A percentile compares a stretch with the other conserved stretches of the same genome.
Conservation (phyloP, 2,888 invertebrate genomes). For the Apotomis betuletana region DNA sequence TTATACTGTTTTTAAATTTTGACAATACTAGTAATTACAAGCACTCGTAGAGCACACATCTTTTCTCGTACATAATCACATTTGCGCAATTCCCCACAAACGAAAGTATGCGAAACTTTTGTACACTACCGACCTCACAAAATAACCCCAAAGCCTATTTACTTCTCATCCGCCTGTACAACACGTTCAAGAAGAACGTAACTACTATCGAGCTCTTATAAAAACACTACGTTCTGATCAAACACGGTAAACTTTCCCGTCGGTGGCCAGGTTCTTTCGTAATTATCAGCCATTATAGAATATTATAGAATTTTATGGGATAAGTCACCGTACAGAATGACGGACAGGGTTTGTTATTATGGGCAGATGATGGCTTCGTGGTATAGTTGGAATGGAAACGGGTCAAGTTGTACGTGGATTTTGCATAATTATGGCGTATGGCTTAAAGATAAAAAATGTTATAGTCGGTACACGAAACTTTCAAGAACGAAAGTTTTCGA, state of each 20-base stretch:
- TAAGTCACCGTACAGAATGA: constrained; percentile 43
- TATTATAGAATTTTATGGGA: constrained; percentile 56
- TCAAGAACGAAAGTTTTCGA: too few species aligned
- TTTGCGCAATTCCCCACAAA: too few species aligned
- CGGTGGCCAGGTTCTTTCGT: constrained; percentile 59
- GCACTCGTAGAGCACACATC: too few species aligned
- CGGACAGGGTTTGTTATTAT: constrained; percentile 15
- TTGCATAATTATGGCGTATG: constrained; percentile 5
- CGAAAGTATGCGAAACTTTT: background rate
- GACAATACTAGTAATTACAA: too few species aligned
- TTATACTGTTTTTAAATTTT: too few species aligned
- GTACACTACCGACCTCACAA: background rate
- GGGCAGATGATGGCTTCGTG: constrained; percentile 20
- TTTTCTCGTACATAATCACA: too few species aligned
- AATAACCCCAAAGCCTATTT: constrained; percentile 18
- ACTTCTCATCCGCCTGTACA: constrained; percentile 7
- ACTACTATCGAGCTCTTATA: background rate
- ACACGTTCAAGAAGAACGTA: background rate
- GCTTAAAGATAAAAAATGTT: too few species aligned
- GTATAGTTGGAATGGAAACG: constrained; percentile 21
- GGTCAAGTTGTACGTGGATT: constrained; percentile 6
- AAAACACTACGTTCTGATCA: constrained; percentile 4
- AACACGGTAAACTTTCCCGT: constrained; percentile 33
- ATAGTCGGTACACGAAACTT: too few species aligned
- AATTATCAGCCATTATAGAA: constrained; percentile 57